A percentile compares a stretch with the other conserved stretches of the same genome.
Evolutionary conservation across 2,113 vertebrate species (phyloP).

Genomic region (Micronycteris hirsuta): DNA sequence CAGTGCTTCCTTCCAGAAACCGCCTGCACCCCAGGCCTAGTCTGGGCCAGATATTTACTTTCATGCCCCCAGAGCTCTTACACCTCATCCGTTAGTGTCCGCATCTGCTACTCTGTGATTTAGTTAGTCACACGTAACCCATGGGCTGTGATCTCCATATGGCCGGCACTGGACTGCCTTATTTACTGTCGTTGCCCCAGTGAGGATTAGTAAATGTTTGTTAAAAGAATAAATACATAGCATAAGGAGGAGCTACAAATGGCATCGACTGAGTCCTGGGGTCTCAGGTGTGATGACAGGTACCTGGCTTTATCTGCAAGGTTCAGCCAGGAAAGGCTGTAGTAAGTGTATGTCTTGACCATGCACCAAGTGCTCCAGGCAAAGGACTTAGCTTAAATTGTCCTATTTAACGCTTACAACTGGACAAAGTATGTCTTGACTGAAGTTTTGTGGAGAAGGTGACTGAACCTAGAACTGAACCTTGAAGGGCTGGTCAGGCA

Average conservation of each 20-base stretch:
- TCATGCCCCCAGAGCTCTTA: not conserved
- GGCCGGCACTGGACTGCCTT: not conserved
- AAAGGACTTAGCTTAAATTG: not conserved
- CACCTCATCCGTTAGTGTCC: rapidly evolving
- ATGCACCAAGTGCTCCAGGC: not conserved
- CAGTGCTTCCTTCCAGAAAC: not conserved
- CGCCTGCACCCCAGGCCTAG: not conserved
- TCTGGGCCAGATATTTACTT: not conserved
- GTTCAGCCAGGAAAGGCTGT: not conserved
- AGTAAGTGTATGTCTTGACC: not conserved
- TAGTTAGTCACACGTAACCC: not conserved
- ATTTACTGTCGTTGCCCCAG: not conserved
- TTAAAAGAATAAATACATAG: not conserved
- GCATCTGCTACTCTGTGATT: not conserved
- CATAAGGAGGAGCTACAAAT: not conserved
- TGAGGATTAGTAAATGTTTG: not conserved
- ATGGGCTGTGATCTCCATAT: not conserved
- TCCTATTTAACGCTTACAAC: not conserved
- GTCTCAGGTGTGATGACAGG: not conserved
- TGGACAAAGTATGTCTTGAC: not conserved
- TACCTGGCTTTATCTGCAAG: not conserved
- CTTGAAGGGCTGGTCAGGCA: not conserved
- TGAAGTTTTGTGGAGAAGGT: not conserved
- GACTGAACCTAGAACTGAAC: not conserved
- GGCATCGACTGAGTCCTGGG: not conserved